Base-by-base conservation (phyloP, 2,888 invertebrate species). In the Apodemia duryi region DNA sequence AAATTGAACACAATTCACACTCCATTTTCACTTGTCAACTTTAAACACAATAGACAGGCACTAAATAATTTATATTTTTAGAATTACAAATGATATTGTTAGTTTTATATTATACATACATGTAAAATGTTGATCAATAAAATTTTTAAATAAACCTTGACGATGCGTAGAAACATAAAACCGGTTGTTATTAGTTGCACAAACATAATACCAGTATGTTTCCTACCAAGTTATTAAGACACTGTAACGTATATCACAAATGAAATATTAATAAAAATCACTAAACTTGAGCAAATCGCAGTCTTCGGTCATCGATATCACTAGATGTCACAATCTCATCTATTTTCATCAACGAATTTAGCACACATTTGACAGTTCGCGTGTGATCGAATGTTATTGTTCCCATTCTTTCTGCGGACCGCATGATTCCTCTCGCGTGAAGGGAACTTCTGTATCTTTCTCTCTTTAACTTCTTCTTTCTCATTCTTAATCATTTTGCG, bases 391-490 rank as follows among this genome's bases (percentile, higher is more conserved):
- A 83, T 76, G 67, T 80, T 80, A 70, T 87, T 86, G 72, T 89
- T 90, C 68, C 88, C 91, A 71, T 89, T 92, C 70, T 93, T 93
- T 71, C 95, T 92, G 65, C 95, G 86, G 60, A 95, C 93, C 52
- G 95, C 95, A 75, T 93, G 93, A 80, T 95, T 94, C 71, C 95
- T 92, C 76, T 95, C 95, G 60, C 95, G 91, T 1, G 94, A 94
- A 1, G 94, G 95, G 79, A 95, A 95, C 75, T 94, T 94, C 65
- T 95, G 94, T 73, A 88, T 83, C 68, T 83, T 86, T 68, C 76
- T 79, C 69, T 75, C 74, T 32, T 69, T 67, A 62, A 75, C 75
- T 63, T 77, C 79, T 32, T 84, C 82, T 64, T 76, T 78, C 57
- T 85, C 86, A 21, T 74, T 73, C 32, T 82, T 82, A 43, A 77